Evolutionary conservation across 2,797 vertebrate genomes (phyloP).

Genomic region (Poecilia picta): DNA sequence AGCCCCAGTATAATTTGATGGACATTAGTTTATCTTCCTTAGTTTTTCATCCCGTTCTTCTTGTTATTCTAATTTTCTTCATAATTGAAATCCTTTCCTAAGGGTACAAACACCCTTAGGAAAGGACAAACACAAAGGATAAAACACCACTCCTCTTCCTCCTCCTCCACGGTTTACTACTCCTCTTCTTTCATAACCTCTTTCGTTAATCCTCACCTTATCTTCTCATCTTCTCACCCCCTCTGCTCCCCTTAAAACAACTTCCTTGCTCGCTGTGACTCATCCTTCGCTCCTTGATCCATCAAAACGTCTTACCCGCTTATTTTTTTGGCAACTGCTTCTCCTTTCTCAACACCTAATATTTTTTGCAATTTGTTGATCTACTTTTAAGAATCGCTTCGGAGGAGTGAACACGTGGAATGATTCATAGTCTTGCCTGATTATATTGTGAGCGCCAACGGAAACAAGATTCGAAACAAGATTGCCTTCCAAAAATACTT

Average conservation of each 20-base stretch:
- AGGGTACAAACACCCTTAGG: no score
- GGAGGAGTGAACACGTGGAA: not conserved
- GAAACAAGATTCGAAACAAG: not conserved
- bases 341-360: not conserved
- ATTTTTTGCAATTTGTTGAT: not conserved
- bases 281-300: slow-evolving; percentile 37
- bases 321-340: not conserved
- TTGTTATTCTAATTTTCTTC: not conserved
- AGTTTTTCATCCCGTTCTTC: slow-evolving; percentile 4
- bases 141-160: slow-evolving; percentile 29
- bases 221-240: slow-evolving; percentile 37
- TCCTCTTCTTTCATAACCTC: slow-evolving; percentile 24
- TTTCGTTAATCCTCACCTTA: slow-evolving; percentile 42
- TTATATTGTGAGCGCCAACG: not conserved
- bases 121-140: no score
- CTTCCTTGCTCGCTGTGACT: slow-evolving; percentile 40
- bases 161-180: slow-evolving; percentile 17
- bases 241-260: slow-evolving; percentile 27
- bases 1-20: not conserved
- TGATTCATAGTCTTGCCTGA: not conserved
- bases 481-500: not conserved
- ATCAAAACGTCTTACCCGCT: slow-evolving; percentile 24
- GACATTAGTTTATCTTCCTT: slow-evolving; percentile 7
- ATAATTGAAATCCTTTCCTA: slow-evolving; percentile 2
- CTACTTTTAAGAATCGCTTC: not conserved